Evolutionary conservation across 2,888 invertebrate genomes (phyloP).

Genomic region (Acrobeloides nanus): DNA sequence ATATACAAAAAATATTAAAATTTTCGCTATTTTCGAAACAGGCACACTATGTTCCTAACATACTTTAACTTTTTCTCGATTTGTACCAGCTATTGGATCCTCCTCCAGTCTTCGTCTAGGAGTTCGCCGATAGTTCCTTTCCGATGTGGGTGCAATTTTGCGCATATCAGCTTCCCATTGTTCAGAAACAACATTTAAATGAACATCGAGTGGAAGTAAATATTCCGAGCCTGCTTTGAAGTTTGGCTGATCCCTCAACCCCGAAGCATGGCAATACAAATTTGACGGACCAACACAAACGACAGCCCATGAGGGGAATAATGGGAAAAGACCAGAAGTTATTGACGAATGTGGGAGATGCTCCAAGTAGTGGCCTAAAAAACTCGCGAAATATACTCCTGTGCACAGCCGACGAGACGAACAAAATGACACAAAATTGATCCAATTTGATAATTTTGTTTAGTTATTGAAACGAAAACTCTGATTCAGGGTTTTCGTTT

Average conservation of each 20-base stretch:
- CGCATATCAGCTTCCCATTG: conserved; percentile 28
- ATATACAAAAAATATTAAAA: too few species aligned
- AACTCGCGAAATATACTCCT: conserved; percentile 2
- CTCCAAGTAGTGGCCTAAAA: conserved; percentile 67
- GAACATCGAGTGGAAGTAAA: conserved; percentile 84
- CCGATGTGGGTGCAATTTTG: conserved; percentile 8
- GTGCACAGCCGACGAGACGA: too few species aligned
- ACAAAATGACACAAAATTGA: background rate
- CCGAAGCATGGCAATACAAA: conserved; percentile 65
- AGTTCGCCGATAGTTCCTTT: conserved; percentile 3
- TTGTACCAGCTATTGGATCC: conserved; percentile 9
- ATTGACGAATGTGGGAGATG: conserved; percentile 76
- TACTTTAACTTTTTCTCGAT: conserved; percentile 27
- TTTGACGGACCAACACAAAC: conserved; percentile 81
- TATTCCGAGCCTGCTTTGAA: conserved; percentile 81
- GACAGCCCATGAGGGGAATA: conserved; percentile 82
- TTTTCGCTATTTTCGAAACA: too few species aligned
- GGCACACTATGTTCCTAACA: too few species aligned
- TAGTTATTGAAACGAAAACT: too few species aligned
- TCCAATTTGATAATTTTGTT: background rate
- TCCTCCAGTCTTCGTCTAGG: conserved; percentile 10
- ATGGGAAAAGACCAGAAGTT: conserved; percentile 64
- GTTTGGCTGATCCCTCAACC: conserved; percentile 81
- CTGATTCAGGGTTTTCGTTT: conserved; percentile 5
- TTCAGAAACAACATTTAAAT: conserved; percentile 49